Percentiles rank a stretch among this genome's conserved stretches.
Evolutionary conservation across 1,140 invertebrate genomes (phyloP).

Genomic region (Octopus bimaculoides): DNA sequence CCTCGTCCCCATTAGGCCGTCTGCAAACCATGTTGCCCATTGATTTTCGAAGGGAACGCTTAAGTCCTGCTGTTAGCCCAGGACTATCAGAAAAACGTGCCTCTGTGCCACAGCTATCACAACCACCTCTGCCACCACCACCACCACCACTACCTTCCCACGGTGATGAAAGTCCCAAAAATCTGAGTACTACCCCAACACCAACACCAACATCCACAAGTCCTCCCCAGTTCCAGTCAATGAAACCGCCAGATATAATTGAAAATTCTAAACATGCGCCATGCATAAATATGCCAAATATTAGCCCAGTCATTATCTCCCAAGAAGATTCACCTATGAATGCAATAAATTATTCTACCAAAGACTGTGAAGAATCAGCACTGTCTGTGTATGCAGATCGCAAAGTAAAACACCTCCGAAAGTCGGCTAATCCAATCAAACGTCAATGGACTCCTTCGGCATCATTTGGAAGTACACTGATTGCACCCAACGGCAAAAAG

Average conservation of each 20-base stretch:
- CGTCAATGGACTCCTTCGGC: conserved; percentile 81
- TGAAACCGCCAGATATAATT: conserved; percentile 20
- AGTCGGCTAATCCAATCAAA: conserved; percentile 84
- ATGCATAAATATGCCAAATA: not conserved
- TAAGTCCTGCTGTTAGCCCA: conserved; percentile 51
- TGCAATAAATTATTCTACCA: conserved; percentile 42
- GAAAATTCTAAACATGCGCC: conserved; percentile 18
- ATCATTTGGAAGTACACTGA: conserved; percentile 50
- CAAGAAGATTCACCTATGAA: conserved; percentile 19
- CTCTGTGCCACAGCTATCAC: conserved; percentile 13
- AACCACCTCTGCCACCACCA: not conserved
- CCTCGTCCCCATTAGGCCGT: conserved; percentile 75
- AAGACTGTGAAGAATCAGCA: conserved; percentile 22
- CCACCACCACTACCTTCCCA: conserved; percentile 13
- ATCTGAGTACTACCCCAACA: conserved; percentile 44
- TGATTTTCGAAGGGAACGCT: conserved; percentile 77
- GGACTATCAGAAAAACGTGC: conserved; percentile 30
- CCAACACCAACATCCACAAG: conserved; percentile 30
- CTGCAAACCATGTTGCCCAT: conserved; percentile 92
- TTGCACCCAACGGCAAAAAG: conserved; percentile 65
- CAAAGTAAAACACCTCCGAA: conserved; percentile 64
- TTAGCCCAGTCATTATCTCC: conserved; percentile 21
- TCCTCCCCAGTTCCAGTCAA: conserved; percentile 13
- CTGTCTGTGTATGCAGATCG: conserved; percentile 50
- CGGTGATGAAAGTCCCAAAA: conserved; percentile 44